Evolutionary conservation across 1,140 invertebrate species (phyloP).

Genomic region (Ganaspis sp.): DNA sequence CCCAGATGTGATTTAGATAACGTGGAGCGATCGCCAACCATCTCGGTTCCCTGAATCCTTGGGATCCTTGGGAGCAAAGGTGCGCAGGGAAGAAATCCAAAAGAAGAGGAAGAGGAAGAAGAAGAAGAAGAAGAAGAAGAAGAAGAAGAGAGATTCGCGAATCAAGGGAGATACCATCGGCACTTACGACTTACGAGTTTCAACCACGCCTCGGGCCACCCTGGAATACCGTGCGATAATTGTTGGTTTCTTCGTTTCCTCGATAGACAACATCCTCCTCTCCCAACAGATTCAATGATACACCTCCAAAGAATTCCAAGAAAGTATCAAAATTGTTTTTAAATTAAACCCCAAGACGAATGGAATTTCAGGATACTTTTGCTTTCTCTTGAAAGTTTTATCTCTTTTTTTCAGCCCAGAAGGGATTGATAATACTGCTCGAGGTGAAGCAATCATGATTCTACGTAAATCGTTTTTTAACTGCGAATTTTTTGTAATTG

Average conservation of each 20-base stretch:
- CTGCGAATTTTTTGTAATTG: too few relatives aligned
- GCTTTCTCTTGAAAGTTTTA: too few relatives aligned
- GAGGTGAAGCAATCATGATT: too few relatives aligned
- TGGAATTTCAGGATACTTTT: neutral
- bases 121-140: slow-evolving; percentile 35
- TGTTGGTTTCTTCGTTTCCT: slow-evolving; percentile 37
- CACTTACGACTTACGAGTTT: slow-evolving; percentile 39
- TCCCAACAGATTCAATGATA: neutral
- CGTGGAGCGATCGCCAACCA: slow-evolving; percentile 35
- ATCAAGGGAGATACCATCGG: slow-evolving; percentile 44
- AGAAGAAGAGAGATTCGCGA: slow-evolving; percentile 41
- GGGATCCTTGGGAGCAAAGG: slow-evolving; percentile 32
- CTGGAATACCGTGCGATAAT: slow-evolving; percentile 42
- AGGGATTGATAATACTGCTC: too few relatives aligned
- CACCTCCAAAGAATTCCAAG: neutral
- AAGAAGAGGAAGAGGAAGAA: slow-evolving; percentile 35
- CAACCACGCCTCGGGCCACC: neutral
- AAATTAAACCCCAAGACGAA: neutral
- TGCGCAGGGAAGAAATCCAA: slow-evolving; percentile 37
- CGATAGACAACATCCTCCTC: neutral
- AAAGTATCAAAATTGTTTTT: neutral
- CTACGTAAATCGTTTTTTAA: too few relatives aligned
- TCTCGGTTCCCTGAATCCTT: slow-evolving; percentile 39
- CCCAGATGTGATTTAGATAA: slow-evolving; percentile 68
- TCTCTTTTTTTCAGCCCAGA: too few relatives aligned